Evolutionary conservation across 2,113 vertebrate genomes (phyloP), one percentile per base, ranked within the genome.

Genomic region (Echinops telfairi): DNA sequence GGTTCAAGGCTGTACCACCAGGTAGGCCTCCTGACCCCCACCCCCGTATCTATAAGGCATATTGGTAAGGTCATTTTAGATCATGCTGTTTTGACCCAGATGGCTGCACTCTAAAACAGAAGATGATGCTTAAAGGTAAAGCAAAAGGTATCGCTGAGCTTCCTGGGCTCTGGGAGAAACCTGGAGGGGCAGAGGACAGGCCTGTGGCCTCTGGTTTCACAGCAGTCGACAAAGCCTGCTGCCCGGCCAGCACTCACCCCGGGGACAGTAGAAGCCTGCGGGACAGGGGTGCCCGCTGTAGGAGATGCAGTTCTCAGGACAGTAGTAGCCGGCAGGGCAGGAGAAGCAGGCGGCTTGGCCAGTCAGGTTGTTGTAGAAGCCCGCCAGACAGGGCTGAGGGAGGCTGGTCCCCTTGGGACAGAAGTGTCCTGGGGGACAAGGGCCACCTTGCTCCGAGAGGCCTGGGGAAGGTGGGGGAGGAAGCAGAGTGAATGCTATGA

Each of bases 231-330:
- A 31, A 5, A 40, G n/a, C 40, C 47, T 53, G 47, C 9, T 53
- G 33, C 10, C 77, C 23, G n/a, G 22, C 27, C 66, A 16, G 23
- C 25, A 73, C 71, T 97, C 97, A 99, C 99, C 99, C 93, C 96
- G 97, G n/a, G 99, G 99, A 86, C 99, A 99, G 98, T 99, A 99
- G 96, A 99, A 99, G 16, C 99, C 99, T 47, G 99, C 97, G 0
- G 97, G 98, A 83, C 99, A 99, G 29, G 98, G 98, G 71, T 98
- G 98, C 1, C 14, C 4, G 9, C 96, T 97, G 95, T 98, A 99
- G 97, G 97, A 98, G 83, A 94, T 98, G 40, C 97, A 98, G 64
- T 97, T 99, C 92, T 99, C 98, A 17, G 99, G 98, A 95, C 99
- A 99, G 97, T 98, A 99, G 97, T 99, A 98, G 60, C 99, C 99